A percentile compares a stretch with the other conserved stretches of the same genome.
phyloP scores from a whole-genome alignment of 2,113 vertebrate genomes.

The Gallinago undulata region DNA sequence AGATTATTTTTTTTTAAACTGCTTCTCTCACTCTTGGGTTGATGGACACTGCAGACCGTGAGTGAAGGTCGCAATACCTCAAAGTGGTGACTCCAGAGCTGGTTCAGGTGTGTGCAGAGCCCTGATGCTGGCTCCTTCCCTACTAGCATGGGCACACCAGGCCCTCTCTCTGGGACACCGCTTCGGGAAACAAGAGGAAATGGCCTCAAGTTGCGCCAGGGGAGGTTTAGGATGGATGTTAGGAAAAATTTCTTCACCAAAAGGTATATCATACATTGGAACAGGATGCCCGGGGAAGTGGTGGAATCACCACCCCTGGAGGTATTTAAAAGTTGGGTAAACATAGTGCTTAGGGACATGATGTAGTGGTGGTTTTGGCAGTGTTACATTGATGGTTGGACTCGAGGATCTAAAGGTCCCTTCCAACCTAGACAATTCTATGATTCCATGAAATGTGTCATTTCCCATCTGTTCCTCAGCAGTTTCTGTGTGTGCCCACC shows the following conservation, averaged over 20 bases:
- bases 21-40: background rate
- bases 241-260: background rate
- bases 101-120: background rate
- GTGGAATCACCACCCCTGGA: background rate
- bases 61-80: background rate
- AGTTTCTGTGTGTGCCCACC: conserved; percentile 53
- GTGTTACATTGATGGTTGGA: background rate
- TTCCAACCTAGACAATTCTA: background rate
- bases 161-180: background rate
- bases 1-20: background rate
- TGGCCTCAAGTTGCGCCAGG: background rate
- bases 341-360: background rate
- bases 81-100: background rate
- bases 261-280: background rate
- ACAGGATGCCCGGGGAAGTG: background rate
- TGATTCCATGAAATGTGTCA: background rate
- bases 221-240: background rate
- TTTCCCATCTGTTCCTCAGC: background rate
- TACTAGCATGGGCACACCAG: fast-evolving
- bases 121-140: background rate
- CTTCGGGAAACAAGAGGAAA: background rate
- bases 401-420: background rate
- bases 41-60: background rate
- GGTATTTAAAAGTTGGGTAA: background rate
- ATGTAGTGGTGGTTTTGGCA: background rate